A percentile compares a stretch with the other conserved stretches of the same genome.
phyloP scores from a whole-genome alignment of 2,888 invertebrate species.

The Toxonevra muliebris region DNA sequence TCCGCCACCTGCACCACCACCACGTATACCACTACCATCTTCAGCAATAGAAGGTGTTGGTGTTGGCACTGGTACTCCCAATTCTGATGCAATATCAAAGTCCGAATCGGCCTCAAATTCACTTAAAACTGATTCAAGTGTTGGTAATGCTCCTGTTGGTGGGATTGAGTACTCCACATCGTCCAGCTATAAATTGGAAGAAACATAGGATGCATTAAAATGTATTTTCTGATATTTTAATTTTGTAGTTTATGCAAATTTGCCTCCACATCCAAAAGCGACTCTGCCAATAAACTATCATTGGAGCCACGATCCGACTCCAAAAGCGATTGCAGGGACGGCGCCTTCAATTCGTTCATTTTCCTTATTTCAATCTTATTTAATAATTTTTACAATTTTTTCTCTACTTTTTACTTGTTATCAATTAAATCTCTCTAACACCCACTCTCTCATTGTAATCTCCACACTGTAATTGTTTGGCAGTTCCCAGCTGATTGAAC shows the following conservation, averaged over 20 bases:
- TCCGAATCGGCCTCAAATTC: slow-evolving; percentile 76
- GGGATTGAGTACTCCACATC: slow-evolving; percentile 84
- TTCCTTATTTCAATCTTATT: not conserved
- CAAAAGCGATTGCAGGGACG: slow-evolving; percentile 69
- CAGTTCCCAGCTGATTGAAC: slow-evolving; percentile 12
- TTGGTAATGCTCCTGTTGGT: slow-evolving; percentile 77
- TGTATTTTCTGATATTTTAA: not conserved
- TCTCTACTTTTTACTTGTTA: slow-evolving; percentile 4
- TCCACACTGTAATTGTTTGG: not conserved
- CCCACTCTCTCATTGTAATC: slow-evolving; percentile 18
- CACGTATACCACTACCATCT: slow-evolving; percentile 64
- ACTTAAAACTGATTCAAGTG: slow-evolving; percentile 83
- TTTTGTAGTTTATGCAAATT: slow-evolving; percentile 20
- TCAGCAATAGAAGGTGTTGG: slow-evolving; percentile 62
- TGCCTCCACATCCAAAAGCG: slow-evolving; percentile 74
- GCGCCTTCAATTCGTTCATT: slow-evolving; percentile 63
- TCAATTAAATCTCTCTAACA: slow-evolving; percentile 21
- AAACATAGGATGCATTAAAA: not conserved
- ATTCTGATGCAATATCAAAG: slow-evolving; percentile 63
- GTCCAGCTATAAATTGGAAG: slow-evolving; percentile 69
- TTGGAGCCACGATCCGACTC: slow-evolving; percentile 73
- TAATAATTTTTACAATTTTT: not conserved
- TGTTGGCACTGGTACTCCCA: slow-evolving; percentile 54
- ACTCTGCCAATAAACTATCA: slow-evolving; percentile 70
- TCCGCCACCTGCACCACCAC: slow-evolving; percentile 62